Conservation (phyloP, 2,888 invertebrate species). For the Amblyteles armatorius region DNA sequence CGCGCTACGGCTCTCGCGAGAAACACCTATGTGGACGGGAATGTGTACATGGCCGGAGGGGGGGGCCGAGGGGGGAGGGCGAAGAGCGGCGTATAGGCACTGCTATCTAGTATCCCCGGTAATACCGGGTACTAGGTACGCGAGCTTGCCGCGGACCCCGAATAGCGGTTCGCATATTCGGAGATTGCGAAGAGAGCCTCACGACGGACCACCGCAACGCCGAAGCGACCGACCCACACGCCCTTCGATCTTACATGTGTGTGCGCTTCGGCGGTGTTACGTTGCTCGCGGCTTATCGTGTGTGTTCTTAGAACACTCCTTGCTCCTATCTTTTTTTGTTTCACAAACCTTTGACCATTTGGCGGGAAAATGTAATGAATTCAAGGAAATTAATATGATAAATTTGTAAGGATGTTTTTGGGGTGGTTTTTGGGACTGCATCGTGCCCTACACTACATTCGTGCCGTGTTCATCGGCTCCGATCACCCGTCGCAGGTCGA, state of each 20-base stretch:
- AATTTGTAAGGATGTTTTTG: not conserved
- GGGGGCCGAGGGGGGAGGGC: constrained; percentile 47
- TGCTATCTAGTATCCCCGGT: constrained; percentile 81
- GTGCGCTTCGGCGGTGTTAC: not conserved
- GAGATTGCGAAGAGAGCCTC: constrained; percentile 75
- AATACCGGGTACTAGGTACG: constrained; percentile 82
- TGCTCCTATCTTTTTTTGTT: not conserved
- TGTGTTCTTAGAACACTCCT: not conserved
- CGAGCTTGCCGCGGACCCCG: constrained; percentile 70
- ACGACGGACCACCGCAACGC: constrained; percentile 35
- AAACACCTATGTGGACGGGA: constrained; percentile 66
- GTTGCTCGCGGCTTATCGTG: not conserved
- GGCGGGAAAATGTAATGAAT: not conserved
- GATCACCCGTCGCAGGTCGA: no score
- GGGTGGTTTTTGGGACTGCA: no score
- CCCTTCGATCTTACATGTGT: constrained; percentile 49
- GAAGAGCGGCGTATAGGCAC: constrained; percentile 42
- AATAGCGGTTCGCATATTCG: constrained; percentile 84
- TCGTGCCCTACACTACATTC: no score
- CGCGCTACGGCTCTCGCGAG: constrained; percentile 57
- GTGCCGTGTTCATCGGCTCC: no score
- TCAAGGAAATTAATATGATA: not conserved
- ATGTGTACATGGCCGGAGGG: constrained; percentile 49
- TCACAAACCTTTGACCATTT: not conserved
- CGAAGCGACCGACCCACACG: constrained; percentile 46